Conservation (phyloP, 2,888 invertebrate genomes). For the Oegoconia quadripuncta region DNA sequence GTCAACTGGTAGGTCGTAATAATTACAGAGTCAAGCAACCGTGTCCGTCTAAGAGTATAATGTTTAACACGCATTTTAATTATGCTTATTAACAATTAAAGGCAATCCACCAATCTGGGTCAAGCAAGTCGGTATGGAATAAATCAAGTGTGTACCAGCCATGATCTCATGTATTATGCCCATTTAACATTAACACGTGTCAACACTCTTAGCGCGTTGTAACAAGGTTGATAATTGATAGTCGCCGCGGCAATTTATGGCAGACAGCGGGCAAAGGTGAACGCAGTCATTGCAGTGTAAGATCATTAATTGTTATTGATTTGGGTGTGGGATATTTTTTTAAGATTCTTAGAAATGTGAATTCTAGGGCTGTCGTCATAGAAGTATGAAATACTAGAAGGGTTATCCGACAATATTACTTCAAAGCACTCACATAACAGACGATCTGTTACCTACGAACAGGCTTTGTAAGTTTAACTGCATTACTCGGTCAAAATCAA, state of each 20-base stretch:
- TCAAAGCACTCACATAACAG: no score
- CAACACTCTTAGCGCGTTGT: constrained; percentile 30
- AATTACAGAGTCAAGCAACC: constrained; percentile 13
- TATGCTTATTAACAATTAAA: constrained; percentile 78
- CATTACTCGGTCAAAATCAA: no score
- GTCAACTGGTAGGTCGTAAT: no score
- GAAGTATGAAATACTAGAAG: no score
- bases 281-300: constrained; percentile 65
- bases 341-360: no score
- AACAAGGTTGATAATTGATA: constrained; percentile 29
- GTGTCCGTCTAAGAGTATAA: constrained; percentile 31
- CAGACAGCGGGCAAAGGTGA: constrained; percentile 46
- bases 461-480: no score
- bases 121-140: constrained; percentile 75
- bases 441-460: no score
- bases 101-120: constrained; percentile 72
- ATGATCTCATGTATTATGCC: constrained; percentile 61
- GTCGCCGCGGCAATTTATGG: constrained; percentile 20
- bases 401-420: no score
- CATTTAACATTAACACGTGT: constrained; percentile 23
- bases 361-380: no score
- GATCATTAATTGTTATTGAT: constrained; percentile 69
- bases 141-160: constrained; percentile 65
- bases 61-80: constrained; percentile 75
- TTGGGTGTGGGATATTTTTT: no score